Conservation (phyloP, 2,888 invertebrate species). For the Diplolepis rosae region DNA sequence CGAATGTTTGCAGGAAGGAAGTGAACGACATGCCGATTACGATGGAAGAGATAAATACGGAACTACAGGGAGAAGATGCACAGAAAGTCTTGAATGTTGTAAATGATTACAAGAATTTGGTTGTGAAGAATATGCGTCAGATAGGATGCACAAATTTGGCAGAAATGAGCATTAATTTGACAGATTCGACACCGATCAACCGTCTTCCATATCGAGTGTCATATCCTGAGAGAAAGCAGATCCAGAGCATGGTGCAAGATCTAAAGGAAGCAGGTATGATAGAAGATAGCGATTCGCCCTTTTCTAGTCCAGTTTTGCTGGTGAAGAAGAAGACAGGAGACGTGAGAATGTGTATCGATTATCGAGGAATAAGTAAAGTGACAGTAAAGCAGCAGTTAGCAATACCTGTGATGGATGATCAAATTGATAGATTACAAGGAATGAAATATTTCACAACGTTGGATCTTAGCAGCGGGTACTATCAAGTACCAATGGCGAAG, state of each 20-base stretch:
- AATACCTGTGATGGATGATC: not conserved
- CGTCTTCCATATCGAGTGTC: slow-evolving; percentile 56
- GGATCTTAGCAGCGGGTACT: slow-evolving; percentile 59
- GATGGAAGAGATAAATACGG: too few relatives aligned
- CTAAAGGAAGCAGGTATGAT: slow-evolving; percentile 17
- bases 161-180: slow-evolving; percentile 53
- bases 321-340: slow-evolving; percentile 51
- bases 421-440: slow-evolving; percentile 58
- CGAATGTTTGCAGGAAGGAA: too few relatives aligned
- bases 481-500: slow-evolving; percentile 60
- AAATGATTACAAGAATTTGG: slow-evolving; percentile 12
- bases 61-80: too few relatives aligned
- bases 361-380: slow-evolving; percentile 54
- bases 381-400: slow-evolving; percentile 41
- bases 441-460: slow-evolving; percentile 57
- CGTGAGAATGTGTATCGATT: slow-evolving; percentile 54
- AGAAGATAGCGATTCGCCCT: slow-evolving; percentile 44
- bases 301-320: slow-evolving; percentile 44
- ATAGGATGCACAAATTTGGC: slow-evolving; percentile 42
- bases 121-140: slow-evolving; percentile 32
- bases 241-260: slow-evolving; percentile 38
- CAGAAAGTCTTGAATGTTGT: too few relatives aligned
- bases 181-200: slow-evolving; percentile 45
- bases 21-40: too few relatives aligned
- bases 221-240: slow-evolving; percentile 44